Evolutionary conservation across 2,888 invertebrate species (phyloP).

Genomic region (Pachycephus smyrnensis): DNA sequence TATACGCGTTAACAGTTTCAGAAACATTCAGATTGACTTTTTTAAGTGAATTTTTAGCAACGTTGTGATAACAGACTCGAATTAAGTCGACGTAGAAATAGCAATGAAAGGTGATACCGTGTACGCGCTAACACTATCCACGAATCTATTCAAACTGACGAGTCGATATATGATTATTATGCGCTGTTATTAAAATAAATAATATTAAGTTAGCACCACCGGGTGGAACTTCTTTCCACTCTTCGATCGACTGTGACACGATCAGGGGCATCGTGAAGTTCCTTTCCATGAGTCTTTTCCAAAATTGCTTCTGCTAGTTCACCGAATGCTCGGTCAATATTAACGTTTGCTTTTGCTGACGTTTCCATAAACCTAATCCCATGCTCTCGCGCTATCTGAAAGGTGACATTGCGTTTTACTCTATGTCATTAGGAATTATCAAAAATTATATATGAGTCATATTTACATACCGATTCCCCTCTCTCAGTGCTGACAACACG

Average conservation of each 20-base stretch:
- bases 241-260: constrained; percentile 81
- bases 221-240: constrained; percentile 74
- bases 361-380: constrained; percentile 98
- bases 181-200: constrained; percentile 31
- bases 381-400: constrained; percentile 94
- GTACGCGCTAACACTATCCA: constrained; percentile 49
- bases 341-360: constrained; percentile 96
- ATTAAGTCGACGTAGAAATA: constrained; percentile 18
- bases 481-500: constrained; percentile 92
- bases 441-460: too few species aligned
- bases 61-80: constrained; percentile 5
- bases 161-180: constrained; percentile 19
- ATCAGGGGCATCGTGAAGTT: constrained; percentile 81
- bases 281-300: constrained; percentile 88
- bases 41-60: constrained; percentile 14
- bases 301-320: constrained; percentile 95
- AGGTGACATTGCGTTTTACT: constrained; percentile 19
- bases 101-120: constrained; percentile 33
- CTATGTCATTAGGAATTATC: too few species aligned
- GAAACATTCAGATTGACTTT: constrained; percentile 4
- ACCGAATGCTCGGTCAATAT: constrained; percentile 95
- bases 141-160: constrained; percentile 51
- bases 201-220: constrained; percentile 69
- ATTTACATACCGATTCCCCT: constrained; percentile 86
- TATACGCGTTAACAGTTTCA: constrained; percentile 7